Evolutionary conservation across 2,797 vertebrate genomes (phyloP).

Genomic region (Ctenosaura bakeri): DNA sequence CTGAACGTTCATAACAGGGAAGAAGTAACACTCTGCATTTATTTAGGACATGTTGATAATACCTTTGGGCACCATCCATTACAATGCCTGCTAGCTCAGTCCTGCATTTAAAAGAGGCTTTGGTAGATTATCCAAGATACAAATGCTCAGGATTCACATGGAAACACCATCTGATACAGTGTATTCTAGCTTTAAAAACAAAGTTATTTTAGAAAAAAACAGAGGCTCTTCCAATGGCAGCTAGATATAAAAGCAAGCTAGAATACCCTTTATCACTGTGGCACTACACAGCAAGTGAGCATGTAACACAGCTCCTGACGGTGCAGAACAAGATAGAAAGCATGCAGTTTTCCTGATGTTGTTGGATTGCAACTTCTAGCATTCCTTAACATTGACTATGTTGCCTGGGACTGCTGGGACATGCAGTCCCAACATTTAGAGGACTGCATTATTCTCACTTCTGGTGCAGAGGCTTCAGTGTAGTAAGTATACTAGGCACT

Average conservation of each 20-base stretch:
- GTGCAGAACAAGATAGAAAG: slow-evolving; percentile 27
- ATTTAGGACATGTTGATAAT: slow-evolving; percentile 7
- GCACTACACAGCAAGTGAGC: slow-evolving; percentile 65
- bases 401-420: too few relatives aligned
- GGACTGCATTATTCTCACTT: too few relatives aligned
- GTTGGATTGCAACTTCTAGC: too few relatives aligned
- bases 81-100: slow-evolving; percentile 50
- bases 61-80: neutral
- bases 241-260: slow-evolving; percentile 72
- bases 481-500: slow-evolving; percentile 77
- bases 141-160: slow-evolving; percentile 26
- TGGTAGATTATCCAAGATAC: slow-evolving; percentile 36
- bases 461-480: slow-evolving; percentile 49
- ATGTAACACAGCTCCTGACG: slow-evolving; percentile 61
- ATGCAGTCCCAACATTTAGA: too few relatives aligned
- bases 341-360: too few relatives aligned
- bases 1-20: slow-evolving; percentile 10
- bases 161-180: slow-evolving; percentile 48
- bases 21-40: neutral
- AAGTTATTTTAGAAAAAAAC: slow-evolving; percentile 42
- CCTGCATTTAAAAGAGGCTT: slow-evolving; percentile 41
- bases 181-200: slow-evolving; percentile 24
- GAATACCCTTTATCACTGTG: slow-evolving; percentile 69
- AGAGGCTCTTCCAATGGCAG: slow-evolving; percentile 62
- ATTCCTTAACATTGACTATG: too few relatives aligned